Conservation (phyloP, 2,888 invertebrate genomes). For the Lycocerus yunnanus region DNA sequence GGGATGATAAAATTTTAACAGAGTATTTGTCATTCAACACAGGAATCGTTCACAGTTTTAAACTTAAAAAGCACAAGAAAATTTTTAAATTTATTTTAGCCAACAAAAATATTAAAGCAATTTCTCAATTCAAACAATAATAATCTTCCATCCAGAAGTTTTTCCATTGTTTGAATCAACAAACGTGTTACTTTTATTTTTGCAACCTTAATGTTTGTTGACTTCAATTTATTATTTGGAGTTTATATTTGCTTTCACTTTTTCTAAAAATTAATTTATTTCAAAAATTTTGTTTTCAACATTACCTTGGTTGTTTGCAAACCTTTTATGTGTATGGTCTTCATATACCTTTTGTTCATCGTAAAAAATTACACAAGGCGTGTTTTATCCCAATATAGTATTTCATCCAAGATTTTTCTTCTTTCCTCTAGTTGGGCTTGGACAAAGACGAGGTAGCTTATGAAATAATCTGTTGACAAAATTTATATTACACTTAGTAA, state of each 20-base stretch:
- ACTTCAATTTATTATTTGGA: background rate
- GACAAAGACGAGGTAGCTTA: conserved; percentile 84
- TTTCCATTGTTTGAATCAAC: too few species aligned
- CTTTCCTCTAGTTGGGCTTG: conserved; percentile 79
- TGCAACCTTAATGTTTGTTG: background rate
- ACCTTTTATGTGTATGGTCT: background rate
- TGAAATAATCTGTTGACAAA: conserved; percentile 33
- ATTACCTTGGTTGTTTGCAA: conserved; percentile 11
- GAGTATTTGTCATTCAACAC: background rate
- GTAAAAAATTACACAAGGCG: conserved; percentile 14
- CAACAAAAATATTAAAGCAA: too few species aligned
- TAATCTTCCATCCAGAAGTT: too few species aligned
- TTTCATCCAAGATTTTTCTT: conserved; percentile 37
- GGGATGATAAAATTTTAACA: background rate
- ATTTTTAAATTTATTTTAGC: background rate
- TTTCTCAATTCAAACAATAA: too few species aligned
- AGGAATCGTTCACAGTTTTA: background rate
- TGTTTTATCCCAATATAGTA: conserved; percentile 7
- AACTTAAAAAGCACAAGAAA: background rate
- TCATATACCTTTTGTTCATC: conserved; percentile 3
- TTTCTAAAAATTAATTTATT: background rate
- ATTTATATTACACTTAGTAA: conserved; percentile 32
- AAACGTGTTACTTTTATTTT: too few species aligned
- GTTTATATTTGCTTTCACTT: background rate
- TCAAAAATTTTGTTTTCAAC: background rate